Conservation (phyloP, 2,113 vertebrate genomes). For the Stigmatopora argus region DNA sequence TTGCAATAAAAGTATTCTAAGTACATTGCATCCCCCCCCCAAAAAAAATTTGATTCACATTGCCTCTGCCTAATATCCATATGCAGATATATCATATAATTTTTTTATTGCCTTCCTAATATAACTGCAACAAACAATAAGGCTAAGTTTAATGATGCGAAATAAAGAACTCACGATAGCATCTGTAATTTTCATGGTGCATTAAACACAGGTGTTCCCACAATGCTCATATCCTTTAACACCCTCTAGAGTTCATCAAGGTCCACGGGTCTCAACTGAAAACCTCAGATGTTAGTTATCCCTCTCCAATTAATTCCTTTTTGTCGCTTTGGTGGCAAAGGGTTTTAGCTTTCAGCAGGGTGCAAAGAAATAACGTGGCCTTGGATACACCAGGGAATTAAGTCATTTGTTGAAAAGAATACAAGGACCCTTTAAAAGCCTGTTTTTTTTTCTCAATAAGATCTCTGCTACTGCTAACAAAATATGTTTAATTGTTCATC, state of each 20-base stretch:
- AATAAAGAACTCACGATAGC: not conserved
- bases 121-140: not conserved
- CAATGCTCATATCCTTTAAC: not conserved
- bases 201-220: not conserved
- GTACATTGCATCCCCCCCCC: not conserved
- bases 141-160: not conserved
- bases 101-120: not conserved
- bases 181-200: not conserved
- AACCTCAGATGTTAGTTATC: constrained; percentile 5
- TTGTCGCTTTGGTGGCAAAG: constrained; percentile 9
- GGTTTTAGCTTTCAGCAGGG: constrained; percentile 23
- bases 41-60: not conserved
- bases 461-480: not conserved
- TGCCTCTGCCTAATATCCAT: not conserved
- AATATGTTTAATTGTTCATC: not conserved
- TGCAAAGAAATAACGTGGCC: constrained; percentile 36
- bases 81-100: not conserved
- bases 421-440: constrained; percentile 17
- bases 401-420: constrained; percentile 19
- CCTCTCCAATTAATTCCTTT: constrained; percentile 13
- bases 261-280: constrained; percentile 2
- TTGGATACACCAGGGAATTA: constrained; percentile 45
- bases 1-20: not conserved
- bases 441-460: not conserved
- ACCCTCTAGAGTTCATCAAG: constrained; percentile 9